A percentile compares a stretch with the other conserved stretches of the same genome.
These are phyloP conservation scores for Cephus rjabovi DNA, from an alignment of 2,888 invertebrate species.

Conservation along the genomic window DNA sequence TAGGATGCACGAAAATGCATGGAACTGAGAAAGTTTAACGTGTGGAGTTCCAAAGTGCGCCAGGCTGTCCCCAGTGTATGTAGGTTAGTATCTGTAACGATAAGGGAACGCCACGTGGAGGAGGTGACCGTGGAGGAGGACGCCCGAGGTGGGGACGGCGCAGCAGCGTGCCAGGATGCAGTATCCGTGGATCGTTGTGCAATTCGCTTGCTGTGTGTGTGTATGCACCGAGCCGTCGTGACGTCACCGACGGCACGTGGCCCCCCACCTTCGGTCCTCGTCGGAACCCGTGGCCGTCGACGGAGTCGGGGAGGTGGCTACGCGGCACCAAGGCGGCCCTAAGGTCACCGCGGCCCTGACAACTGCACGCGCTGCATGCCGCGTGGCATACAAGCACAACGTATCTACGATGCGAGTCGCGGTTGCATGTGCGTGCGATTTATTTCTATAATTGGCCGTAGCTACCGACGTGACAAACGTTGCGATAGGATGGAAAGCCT, in stretches of 20 bases:
- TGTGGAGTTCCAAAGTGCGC: constrained; percentile 58
- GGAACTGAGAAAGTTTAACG: background rate
- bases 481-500: background rate
- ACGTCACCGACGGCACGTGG: constrained; percentile 63
- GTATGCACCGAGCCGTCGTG: constrained; percentile 33
- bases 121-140: constrained; percentile 16
- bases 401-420: constrained; percentile 37
- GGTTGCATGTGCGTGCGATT: constrained; percentile 13
- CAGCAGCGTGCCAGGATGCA: background rate
- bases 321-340: constrained; percentile 36
- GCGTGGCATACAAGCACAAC: constrained; percentile 49
- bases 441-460: background rate
- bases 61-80: constrained; percentile 69
- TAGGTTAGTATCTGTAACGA: background rate
- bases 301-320: constrained; percentile 19
- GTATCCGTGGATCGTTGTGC: background rate
- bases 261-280: constrained; percentile 47
- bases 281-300: constrained; percentile 29
- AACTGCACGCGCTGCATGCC: constrained; percentile 60
- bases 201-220: constrained; percentile 9
- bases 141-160: constrained; percentile 20
- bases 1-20: background rate
- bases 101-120: background rate
- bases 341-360: constrained; percentile 73
- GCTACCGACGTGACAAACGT: background rate